Conservation (phyloP, 1,140 invertebrate genomes). For the Micrasema longulum region DNA sequence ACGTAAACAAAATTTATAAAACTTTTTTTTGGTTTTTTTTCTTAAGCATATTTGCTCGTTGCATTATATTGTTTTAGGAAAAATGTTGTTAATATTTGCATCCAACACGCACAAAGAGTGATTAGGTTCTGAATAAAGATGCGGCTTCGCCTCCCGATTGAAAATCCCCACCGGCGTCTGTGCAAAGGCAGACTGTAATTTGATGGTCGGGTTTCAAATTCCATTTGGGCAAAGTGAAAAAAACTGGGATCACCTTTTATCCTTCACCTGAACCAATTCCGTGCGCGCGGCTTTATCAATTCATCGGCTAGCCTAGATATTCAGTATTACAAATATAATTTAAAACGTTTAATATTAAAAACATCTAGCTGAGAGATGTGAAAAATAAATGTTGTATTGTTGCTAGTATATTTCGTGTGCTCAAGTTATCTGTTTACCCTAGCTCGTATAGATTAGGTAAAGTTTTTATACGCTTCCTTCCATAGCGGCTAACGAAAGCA, state of each 20-base stretch:
- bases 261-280: slow-evolving; percentile 26
- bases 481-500: slow-evolving; percentile 26
- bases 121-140: slow-evolving; percentile 24
- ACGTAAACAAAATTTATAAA: too few species aligned
- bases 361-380: too few species aligned
- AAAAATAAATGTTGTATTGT: neutral
- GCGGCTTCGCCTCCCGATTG: slow-evolving; percentile 9
- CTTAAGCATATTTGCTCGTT: too few species aligned
- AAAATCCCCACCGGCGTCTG: slow-evolving; percentile 6
- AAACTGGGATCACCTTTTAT: slow-evolving; percentile 30
- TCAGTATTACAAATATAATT: too few species aligned
- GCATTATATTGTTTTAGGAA: too few species aligned
- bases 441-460: slow-evolving; percentile 18
- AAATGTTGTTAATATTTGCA: too few species aligned
- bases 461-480: slow-evolving; percentile 34
- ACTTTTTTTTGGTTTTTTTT: too few species aligned
- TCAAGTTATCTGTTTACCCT: too few species aligned
- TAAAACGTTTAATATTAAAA: too few species aligned
- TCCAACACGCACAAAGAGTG: slow-evolving; percentile 17
- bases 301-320: neutral
- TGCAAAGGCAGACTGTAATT: slow-evolving; percentile 28
- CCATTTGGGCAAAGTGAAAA: slow-evolving; percentile 35
- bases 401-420: neutral
- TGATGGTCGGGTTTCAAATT: slow-evolving; percentile 32
- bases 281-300: neutral